phyloP scores from a whole-genome alignment of 2,113 vertebrate genomes.

The Gnathonemus echidnorhynchus region DNA sequence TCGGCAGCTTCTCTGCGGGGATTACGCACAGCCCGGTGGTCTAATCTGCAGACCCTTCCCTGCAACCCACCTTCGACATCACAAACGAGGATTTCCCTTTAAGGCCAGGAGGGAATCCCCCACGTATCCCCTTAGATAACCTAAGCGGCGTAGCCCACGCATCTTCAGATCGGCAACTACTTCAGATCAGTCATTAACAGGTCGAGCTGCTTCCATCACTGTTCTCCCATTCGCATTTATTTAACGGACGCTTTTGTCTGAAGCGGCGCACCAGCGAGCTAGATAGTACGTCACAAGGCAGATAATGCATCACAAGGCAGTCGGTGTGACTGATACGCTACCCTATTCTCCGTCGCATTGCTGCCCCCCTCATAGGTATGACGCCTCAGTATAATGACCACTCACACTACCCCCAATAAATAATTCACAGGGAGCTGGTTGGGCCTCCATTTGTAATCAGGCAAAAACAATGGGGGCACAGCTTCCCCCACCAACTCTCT shows the following conservation, averaged over 20 bases:
- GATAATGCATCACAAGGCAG: not conserved
- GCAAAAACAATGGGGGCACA: not conserved
- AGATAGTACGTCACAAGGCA: not conserved
- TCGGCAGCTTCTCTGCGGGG: slow-evolving; percentile 19
- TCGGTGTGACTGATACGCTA: not conserved
- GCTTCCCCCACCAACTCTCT: not conserved
- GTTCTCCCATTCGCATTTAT: slow-evolving; percentile 35
- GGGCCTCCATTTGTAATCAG: not conserved
- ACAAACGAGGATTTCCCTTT: slow-evolving; percentile 38
- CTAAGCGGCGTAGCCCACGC: slow-evolving; percentile 14
- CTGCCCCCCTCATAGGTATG: slow-evolving; percentile 16
- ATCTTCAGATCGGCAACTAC: slow-evolving; percentile 26
- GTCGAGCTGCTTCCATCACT: slow-evolving; percentile 16
- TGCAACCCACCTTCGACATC: slow-evolving; percentile 35
- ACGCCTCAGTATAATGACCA: slow-evolving; percentile 20
- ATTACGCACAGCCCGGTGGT: slow-evolving; percentile 29
- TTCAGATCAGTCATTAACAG: slow-evolving; percentile 40
- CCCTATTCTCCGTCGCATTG: not conserved
- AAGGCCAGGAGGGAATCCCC: slow-evolving; percentile 49
- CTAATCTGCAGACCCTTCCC: slow-evolving; percentile 17
- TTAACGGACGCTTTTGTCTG: not conserved
- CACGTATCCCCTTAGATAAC: slow-evolving; percentile 5
- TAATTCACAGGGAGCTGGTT: not conserved
- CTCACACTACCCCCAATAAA: not conserved
- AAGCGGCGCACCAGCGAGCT: not conserved